Conservation (phyloP, 1,140 invertebrate species). For the Drosophila mayri region DNA sequence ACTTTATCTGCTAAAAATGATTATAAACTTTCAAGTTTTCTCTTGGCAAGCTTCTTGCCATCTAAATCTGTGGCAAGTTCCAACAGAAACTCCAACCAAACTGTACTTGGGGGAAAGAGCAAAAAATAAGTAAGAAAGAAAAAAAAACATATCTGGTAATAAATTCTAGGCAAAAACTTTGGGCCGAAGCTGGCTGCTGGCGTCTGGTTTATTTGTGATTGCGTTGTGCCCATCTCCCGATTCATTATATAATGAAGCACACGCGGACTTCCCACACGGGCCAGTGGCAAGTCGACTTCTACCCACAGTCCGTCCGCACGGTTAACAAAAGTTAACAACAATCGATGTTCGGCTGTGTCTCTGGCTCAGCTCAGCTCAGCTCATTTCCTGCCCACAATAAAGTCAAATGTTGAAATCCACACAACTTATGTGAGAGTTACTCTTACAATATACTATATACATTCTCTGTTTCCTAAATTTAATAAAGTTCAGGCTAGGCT, state of each 20-base stretch:
- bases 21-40: conserved; percentile 18
- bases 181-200: background rate
- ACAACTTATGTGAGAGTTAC: conserved; percentile 24
- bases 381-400: conserved; percentile 56
- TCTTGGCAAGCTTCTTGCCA: conserved; percentile 1
- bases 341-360: conserved; percentile 37
- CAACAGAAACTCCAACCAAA: conserved; percentile 17
- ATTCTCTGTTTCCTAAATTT: conserved; percentile 8
- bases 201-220: conserved; percentile 18
- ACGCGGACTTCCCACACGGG: conserved; percentile 48
- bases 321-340: conserved; percentile 54
- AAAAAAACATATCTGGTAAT: conserved; percentile 22
- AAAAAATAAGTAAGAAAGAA: background rate
- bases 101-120: conserved; percentile 25
- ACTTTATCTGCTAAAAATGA: conserved; percentile 20
- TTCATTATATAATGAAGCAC: conserved; percentile 61
- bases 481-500: background rate
- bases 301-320: conserved; percentile 45
- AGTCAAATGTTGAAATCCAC: conserved; percentile 50
- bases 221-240: conserved; percentile 34
- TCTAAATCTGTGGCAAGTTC: conserved; percentile 17
- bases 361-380: conserved; percentile 23
- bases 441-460: too few species aligned
- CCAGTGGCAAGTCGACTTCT: conserved; percentile 37
- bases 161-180: conserved; percentile 48